Base-by-base conservation (phyloP, 2,113 vertebrate genomes). In the Piaya cayana region DNA sequence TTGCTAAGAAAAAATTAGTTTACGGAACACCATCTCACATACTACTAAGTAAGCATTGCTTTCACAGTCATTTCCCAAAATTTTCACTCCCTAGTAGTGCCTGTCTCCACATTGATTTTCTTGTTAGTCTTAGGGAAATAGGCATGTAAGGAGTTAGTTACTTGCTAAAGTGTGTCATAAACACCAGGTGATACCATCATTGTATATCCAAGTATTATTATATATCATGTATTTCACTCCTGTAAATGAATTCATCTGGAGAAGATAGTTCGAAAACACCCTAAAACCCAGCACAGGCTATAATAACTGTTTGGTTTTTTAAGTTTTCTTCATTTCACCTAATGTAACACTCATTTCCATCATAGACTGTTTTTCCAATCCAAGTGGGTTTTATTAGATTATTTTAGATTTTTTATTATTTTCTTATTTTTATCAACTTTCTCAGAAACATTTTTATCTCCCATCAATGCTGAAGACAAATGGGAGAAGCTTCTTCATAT, bases 381-480 rank as follows among this genome's bases (percentile, higher is more conserved):
- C 0, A 1, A 36, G 1, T 83, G 6, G 0, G 7, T 82, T 87
- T 56, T 27, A 42, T 18, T 52, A 59, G 6, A 36, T 11, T 58
- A 11, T 37, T 60, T 69, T 49, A 43, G 7, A 6, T 39, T 39
- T 39, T 39, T 39, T 39, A 39, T 39, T 39, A 39, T 39, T 12
- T 39, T 39, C 12, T 39, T 39, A 1, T 6, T 1, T 42, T n/a
- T 12, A 5, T 79, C 76, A 39, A 14, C 8, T 30, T 60, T 45
- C 79, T 55, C 30, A 53, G 60, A 63, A 72, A 29, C 2, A 4
- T 39, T 92, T 92, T 58, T 85, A 16, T 82, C 22, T 65, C 59
- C 77, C 77, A n/a, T 7, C 18, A 39, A 37, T 34, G 11, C 34
- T 37, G n/a, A 63, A 76, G 23, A 52, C 43, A 29, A 86, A 56